Evolutionary conservation across 2,888 invertebrate species (phyloP), one percentile per base, ranked within the genome.

Genomic region (Leptogaster cylindrica): DNA sequence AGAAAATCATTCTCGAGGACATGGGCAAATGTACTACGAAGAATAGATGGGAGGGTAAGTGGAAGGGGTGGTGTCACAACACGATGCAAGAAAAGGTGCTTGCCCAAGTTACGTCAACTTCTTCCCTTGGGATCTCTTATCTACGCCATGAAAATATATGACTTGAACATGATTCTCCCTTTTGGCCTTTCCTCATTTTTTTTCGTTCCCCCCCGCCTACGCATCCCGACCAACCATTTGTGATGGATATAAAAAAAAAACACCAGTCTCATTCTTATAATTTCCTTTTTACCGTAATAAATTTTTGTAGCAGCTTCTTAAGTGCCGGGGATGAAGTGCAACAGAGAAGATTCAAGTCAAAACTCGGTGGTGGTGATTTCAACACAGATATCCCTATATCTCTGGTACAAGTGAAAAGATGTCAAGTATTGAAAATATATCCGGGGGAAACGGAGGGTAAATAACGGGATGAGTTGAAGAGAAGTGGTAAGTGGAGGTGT

Each of bases 151-250:
- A 44, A 44, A 28, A 61, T 61, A 44, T 61, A 61, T 61, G 61
- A 44, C 41, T 44, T 44, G 61, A 61, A 61, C 61, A 61, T 61
- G 61, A 61, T 61, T 61, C 44, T 61, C 61, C 61, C 44, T 61
- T 61, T 61, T 61, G 61, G 44, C 61, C 61, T 61, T 44, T 61
- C 44, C 55, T 55, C 39, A 23, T 36, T 36, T 20, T 36, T 36
- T 52, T 52, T 50, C 27, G 25, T 50, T 28, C 12, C 27, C 14
- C 7, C n/a, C n/a, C 27, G 27, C 20, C 41, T 39, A 12, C 7
- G 16, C 27, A 2, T 55, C 12, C n/a, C 28, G 12, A 16, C 23
- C n/a, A 20, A 18, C 33, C 14, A 36, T 55, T 33, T 33, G 55
- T 55, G 41, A 27, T 27, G 41, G 28, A 41, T 28, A n/a, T n/a